Percentiles rank a stretch among this genome's conserved stretches.
phyloP scores from a whole-genome alignment of 2,797 vertebrate species.

The Pseudochirops cupreus region DNA sequence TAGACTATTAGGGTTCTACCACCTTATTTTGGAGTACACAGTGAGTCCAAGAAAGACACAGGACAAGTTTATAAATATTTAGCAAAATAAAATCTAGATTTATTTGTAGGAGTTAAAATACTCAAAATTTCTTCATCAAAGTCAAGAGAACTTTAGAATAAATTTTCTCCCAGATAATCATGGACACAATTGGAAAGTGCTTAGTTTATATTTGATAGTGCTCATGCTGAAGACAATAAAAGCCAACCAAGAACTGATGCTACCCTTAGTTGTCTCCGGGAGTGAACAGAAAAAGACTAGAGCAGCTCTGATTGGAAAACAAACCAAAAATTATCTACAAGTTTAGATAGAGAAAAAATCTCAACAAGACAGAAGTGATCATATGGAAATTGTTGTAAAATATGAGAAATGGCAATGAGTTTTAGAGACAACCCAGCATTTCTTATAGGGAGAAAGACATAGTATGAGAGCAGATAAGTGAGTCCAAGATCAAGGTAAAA shows the following conservation, averaged over 20 bases:
- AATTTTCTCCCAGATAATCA: not conserved
- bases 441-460: conserved; percentile 11
- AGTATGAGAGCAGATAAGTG: conserved; percentile 39
- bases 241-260: conserved; percentile 16
- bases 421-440: conserved; percentile 1
- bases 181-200: not conserved
- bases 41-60: not conserved
- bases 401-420: not conserved
- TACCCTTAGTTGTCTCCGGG: not conserved
- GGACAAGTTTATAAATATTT: not conserved
- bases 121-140: not conserved
- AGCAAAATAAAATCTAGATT: not conserved
- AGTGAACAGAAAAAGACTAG: not conserved
- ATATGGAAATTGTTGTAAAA: not conserved
- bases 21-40: not conserved
- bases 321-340: not conserved
- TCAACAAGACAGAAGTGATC: not conserved
- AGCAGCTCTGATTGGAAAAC: not conserved
- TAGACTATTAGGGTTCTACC: not conserved
- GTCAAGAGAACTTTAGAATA: not conserved
- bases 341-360: conserved; percentile 34
- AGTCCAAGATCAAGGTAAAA: conserved; percentile 28
- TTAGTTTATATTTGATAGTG: not conserved
- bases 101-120: not conserved
- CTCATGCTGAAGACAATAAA: not conserved